Evolutionary conservation across 2,113 vertebrate species (phyloP), one percentile per base, ranked within the genome.

Genomic region (Marmota monax): DNA sequence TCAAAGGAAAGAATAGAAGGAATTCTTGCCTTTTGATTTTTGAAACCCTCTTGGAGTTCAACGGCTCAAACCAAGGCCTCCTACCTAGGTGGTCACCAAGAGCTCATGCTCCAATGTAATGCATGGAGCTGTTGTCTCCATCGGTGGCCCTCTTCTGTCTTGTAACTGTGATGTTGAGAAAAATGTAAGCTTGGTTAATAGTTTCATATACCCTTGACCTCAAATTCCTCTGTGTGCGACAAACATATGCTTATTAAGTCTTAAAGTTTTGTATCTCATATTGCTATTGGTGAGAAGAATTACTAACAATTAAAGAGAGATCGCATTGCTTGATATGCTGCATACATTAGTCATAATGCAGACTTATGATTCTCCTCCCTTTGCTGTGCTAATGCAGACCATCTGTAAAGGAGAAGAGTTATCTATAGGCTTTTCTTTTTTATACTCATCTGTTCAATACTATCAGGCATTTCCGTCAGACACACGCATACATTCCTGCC

Each of bases 341-440:
- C 53, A 45, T 96, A 27, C 77, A 93, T 98, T 98, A 96, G 96
- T 94, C 70, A 96, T 88, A 84, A 70, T 6, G 58, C 0, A 1
- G 42, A 67, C 29, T 58, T 58, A 0, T 4, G 58, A 22, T 61
- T 22, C 29, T 65, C 29, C 95, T 78, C 83, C 76, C 27, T 90
- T 94, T 23, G 18, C 90, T 87, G 88, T 1, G 67, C 39, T 96
- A 48, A 91, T 84, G 73, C 0, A 12, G 74, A 58, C 82, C 27
- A 91, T 92, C 94, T 85, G 34, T 78, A 92, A 95, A 58, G 63
- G 37, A 61, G 0, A 51, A 45, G 80, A 85, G 85, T 87, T 95
- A 32, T 76, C 88, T 96, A 7, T 42, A 84, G 10, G 17, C 16
- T 53, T 17, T 79, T 69, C 42, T 94, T 58, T 88, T 56, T 83